Conservation (phyloP, 1,140 invertebrate genomes). For the Acromyrmex echinatior region DNA sequence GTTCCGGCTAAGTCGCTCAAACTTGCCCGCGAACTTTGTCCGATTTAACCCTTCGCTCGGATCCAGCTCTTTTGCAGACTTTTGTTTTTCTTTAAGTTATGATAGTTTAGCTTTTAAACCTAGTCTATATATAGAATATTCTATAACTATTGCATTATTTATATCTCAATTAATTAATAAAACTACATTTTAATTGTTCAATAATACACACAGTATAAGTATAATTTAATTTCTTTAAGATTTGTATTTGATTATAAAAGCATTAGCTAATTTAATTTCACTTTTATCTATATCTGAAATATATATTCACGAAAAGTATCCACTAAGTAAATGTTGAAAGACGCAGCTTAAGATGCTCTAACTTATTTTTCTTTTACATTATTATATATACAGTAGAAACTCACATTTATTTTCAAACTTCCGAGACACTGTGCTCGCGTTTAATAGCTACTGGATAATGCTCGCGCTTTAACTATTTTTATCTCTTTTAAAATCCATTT, state of each 20-base stretch:
- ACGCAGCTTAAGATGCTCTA: not conserved
- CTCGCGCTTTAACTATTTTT: constrained; percentile 14
- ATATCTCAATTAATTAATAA: not conserved
- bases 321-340: not conserved
- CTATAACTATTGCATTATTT: not conserved
- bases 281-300: not conserved
- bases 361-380: constrained; percentile 6
- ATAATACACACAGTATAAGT: not conserved
- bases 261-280: not conserved
- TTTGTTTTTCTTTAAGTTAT: constrained; percentile 47
- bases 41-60: constrained; percentile 53
- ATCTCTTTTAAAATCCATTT: constrained; percentile 53
- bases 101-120: constrained; percentile 54
- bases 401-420: constrained; percentile 54
- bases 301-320: not conserved
- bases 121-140: not conserved
- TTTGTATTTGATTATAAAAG: not conserved
- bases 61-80: constrained; percentile 11
- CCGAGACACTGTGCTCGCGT: not conserved
- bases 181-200: not conserved
- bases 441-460: constrained; percentile 9
- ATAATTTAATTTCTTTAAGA: not conserved
- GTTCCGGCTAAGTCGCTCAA: constrained; percentile 67
- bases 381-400: constrained; percentile 1
- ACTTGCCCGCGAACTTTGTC: constrained; percentile 76